These are phyloP conservation scores for Ornithorhynchus anatinus DNA, from an alignment of 2,113 vertebrate genomes.

Conservation along the genomic window DNA sequence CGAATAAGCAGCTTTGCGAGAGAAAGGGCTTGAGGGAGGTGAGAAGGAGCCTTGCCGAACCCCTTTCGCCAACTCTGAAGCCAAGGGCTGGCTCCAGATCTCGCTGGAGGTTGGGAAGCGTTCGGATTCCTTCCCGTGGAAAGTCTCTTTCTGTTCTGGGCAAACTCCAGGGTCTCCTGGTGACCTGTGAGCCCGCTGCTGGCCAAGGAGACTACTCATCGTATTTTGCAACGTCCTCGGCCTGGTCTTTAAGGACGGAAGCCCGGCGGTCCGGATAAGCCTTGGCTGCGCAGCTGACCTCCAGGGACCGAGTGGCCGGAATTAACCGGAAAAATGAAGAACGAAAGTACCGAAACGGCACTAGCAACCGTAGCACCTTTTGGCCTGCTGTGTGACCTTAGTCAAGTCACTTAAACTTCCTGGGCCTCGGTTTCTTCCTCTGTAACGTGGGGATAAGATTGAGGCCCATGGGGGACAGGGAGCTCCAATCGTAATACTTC, in stretches of 20 bases:
- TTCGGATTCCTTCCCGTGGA: slow-evolving; percentile 22
- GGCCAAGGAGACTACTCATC: slow-evolving; percentile 5
- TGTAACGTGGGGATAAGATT: too few relatives aligned
- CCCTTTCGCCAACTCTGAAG: not conserved
- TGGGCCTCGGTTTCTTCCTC: too few relatives aligned
- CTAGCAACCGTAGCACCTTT: too few relatives aligned
- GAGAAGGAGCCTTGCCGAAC: not conserved
- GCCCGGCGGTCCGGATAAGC: slow-evolving; percentile 1
- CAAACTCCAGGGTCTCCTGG: not conserved
- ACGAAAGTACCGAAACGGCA: too few relatives aligned
- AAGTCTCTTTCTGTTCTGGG: slow-evolving; percentile 32
- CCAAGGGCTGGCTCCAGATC: not conserved
- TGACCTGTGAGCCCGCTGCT: not conserved
- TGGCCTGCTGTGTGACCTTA: too few relatives aligned
- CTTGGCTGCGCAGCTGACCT: too few relatives aligned
- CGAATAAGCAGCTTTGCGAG: not conserved
- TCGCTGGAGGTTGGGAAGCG: not conserved
- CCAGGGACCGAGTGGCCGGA: too few relatives aligned
- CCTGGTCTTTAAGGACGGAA: slow-evolving; percentile 8
- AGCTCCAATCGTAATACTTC: too few relatives aligned
- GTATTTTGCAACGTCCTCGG: slow-evolving; percentile 24
- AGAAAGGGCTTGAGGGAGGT: not conserved
- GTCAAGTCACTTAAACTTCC: too few relatives aligned
- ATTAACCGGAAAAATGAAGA: too few relatives aligned
- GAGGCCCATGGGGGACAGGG: too few relatives aligned